Conservation (phyloP, 2,888 invertebrate genomes). For the Eristalinus aeneus region DNA sequence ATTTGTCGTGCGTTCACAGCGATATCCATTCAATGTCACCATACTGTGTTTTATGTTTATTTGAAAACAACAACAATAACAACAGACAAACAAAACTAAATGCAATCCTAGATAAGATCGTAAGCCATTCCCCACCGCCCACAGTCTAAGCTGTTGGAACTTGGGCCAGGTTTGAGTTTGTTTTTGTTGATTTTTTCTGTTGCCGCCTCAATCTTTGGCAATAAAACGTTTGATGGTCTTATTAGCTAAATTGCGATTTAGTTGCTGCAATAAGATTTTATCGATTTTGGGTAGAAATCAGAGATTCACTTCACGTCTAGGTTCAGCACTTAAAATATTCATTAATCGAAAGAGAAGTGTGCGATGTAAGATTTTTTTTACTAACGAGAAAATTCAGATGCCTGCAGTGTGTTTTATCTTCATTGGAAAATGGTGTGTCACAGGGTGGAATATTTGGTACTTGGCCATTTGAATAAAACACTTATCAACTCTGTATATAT, state of each 20-base stretch:
- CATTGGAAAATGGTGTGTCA: background rate
- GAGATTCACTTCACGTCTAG: background rate
- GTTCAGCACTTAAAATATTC: background rate
- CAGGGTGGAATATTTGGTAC: too few relatives aligned
- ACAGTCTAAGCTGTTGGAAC: background rate
- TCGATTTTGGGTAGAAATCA: background rate
- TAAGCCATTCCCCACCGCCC: background rate
- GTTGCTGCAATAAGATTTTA: constrained; percentile 2
- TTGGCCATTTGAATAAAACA: too few relatives aligned
- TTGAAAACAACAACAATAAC: background rate
- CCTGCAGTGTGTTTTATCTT: background rate
- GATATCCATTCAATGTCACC: constrained; percentile 11
- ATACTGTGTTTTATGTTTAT: background rate
- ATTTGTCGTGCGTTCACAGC: constrained; percentile 1
- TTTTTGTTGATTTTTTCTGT: background rate
- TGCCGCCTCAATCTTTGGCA: background rate
- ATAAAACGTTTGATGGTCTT: constrained; percentile 11
- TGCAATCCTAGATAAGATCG: background rate
- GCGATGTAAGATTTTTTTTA: background rate
- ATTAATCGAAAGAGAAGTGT: background rate
- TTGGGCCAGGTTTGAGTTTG: background rate
- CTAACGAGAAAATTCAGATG: background rate
- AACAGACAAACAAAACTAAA: background rate
- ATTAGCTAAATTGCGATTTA: constrained; percentile 14
- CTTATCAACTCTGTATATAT: too few relatives aligned